Base-by-base conservation (phyloP, 2,888 invertebrate species). In the Drosophila parthenogenetica region DNA sequence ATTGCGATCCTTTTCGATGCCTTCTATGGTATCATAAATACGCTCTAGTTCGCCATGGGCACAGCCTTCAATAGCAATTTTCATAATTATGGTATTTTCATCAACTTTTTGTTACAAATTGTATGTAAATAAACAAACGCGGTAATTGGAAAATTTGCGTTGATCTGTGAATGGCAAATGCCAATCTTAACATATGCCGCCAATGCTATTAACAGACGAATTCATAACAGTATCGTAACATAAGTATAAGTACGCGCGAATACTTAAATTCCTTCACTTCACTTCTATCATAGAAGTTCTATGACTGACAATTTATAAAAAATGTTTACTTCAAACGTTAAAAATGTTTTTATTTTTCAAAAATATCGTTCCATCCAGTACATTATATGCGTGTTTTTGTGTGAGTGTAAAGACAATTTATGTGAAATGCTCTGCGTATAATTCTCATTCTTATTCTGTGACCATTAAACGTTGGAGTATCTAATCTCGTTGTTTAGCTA, bases 1-100 rank as follows among this genome's bases (percentile, higher is more conserved):
- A 58, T 96, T 94, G 17, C 94, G 93, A 81, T 96, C 94, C 77
- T 94, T 93, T 93, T 99, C 97, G 68, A 98, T 93, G 70, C 94
- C 93, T 79, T 94, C 93, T 59, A 99, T 94, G 1, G 97, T 95
- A 69, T 97, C 96, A 91, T 99, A 99, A 81, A 99, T 99, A 90
- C 95, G 96, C 87, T 99, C 99, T 70, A 99, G 93, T 92, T 99
- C 98, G 2, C 99, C 99, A 92, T 99, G 99, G 86, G 98, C 97
- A 93, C 99, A 99, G 59, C 99, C 99, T 93, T 98, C 98, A 0
- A 99, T 94, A 0, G 98, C 99, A 65, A 98, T 96, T 93, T 96
- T 97, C 98, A 98, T 97, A 55, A 74, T 85, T 19, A 1, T 8
- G 35, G 17, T 3, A 2, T 8, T 49, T 19, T 29, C 5, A 14